These are phyloP conservation scores for Rhinoraja longicauda DNA, from an alignment of 2,797 vertebrate species.

Conservation along the genomic window DNA sequence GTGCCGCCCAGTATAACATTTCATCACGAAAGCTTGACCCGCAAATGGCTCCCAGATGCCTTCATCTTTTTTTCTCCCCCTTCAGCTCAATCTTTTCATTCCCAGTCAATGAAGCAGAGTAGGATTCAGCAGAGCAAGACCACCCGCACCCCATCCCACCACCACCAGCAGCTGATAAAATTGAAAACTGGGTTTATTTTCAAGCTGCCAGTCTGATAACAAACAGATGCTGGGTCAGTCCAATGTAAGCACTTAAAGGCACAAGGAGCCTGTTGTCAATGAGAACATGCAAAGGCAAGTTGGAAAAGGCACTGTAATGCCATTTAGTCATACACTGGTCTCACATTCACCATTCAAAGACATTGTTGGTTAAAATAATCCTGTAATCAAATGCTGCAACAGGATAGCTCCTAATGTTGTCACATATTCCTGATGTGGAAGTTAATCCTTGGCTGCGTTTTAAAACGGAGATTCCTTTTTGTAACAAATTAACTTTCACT, in stretches of 20 bases:
- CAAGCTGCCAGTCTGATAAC: slow-evolving; percentile 44
- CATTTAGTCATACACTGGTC: background rate
- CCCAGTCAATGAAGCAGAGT: slow-evolving; percentile 37
- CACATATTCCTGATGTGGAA: background rate
- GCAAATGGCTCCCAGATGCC: background rate
- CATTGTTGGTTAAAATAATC: background rate
- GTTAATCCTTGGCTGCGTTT: background rate
- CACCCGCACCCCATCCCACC: too few species aligned
- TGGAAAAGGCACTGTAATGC: slow-evolving; percentile 29
- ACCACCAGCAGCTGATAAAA: slow-evolving; percentile 39
- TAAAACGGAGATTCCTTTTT: background rate
- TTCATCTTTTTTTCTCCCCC: background rate
- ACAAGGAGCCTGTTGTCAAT: slow-evolving; percentile 40
- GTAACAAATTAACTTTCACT: background rate
- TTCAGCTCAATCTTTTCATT: background rate
- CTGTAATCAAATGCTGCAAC: background rate
- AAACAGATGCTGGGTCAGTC: slow-evolving; percentile 45
- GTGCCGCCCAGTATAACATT: too few species aligned
- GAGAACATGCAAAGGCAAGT: slow-evolving; percentile 35
- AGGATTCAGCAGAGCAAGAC: background rate
- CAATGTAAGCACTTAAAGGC: background rate
- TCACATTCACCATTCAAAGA: background rate
- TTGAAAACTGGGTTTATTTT: slow-evolving; percentile 42
- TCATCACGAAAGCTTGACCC: background rate
- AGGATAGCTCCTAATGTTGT: background rate